These are phyloP conservation scores for Oceanodroma tethys DNA, from an alignment of 2,113 vertebrate genomes.

Conservation along the genomic window DNA sequence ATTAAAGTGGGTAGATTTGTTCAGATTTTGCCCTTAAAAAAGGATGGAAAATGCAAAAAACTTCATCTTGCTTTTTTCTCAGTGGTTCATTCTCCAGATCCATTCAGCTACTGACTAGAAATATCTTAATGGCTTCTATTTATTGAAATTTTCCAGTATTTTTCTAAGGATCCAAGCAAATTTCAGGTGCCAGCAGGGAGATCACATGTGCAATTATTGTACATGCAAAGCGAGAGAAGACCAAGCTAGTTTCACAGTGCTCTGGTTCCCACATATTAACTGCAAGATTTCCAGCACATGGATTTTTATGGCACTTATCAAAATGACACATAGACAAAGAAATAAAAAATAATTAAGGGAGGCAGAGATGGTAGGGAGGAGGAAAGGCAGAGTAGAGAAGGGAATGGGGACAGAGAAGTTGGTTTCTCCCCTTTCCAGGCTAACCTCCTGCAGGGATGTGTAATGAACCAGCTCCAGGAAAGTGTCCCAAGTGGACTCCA, in stretches of 20 bases:
- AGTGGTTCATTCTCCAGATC: neutral
- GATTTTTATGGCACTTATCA: neutral
- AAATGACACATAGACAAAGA: neutral
- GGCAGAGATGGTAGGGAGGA: neutral
- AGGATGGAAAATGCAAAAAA: neutral
- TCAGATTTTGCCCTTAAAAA: neutral
- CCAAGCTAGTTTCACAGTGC: neutral
- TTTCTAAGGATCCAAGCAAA: neutral
- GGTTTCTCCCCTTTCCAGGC: neutral
- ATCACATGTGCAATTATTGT: neutral
- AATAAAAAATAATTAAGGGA: constrained; percentile 1
- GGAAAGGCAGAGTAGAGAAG: neutral
- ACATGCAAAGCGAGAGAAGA: neutral
- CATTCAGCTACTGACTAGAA: neutral
- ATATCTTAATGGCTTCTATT: neutral
- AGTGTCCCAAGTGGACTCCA: neutral
- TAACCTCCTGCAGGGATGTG: neutral
- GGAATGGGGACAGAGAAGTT: neutral
- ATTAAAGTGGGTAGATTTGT: neutral
- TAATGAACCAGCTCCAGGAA: neutral
- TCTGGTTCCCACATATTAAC: neutral
- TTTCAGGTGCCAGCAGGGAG: neutral
- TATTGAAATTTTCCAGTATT: neutral
- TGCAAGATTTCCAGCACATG: neutral
- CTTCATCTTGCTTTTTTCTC: neutral